Evolutionary conservation across 2,888 invertebrate genomes (phyloP), one percentile per base, ranked within the genome.

Genomic region (Parnassius mnemosyne): DNA sequence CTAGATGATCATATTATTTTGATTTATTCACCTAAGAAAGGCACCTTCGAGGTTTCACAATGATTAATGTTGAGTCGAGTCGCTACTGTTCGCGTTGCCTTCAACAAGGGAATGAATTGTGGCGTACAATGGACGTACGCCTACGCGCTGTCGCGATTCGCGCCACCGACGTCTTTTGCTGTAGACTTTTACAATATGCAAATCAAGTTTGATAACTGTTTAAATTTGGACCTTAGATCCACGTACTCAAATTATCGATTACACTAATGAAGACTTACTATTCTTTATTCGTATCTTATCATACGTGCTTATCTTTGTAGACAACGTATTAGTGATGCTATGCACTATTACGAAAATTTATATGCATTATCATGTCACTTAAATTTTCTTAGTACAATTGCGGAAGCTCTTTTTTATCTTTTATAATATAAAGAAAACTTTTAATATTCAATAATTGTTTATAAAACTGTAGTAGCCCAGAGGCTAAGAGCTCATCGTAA

Each of bases 81-180:
- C 71, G 84, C 83, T 87, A 83, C 85, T 80, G 83, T 80, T 80
- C 77, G 74, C 70, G 73, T 73, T 75, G 74, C 75, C 68, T 80
- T 84, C 78, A 87, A 83, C 83, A 77, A 77, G 75, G 83, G 84
- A 81, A 87, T 86, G 85, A 87, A 86, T 81, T 83, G 83, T 71
- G 79, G 66, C 75, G 64, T 73, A 89, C 85, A 89, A 88, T 85
- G 78, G 78, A 70, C 66, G 61, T 64, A 71, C 75, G 74, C 84
- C 81, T 81, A 84, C 84, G 84, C 87, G 78, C 76, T 66, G 69
- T 69, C 71, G 76, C 75, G 76, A 80, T 78, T 81, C 77, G 80
- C 74, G 71, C 71, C 72, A 74, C 71, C 76, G 77, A 65, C 61
- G 68, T 81, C 85, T 79, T 88, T 89, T 88, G 87, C 89, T 76